Evolutionary conservation across 1,140 invertebrate species (phyloP).

Genomic region (Meloidogyne floridensis): DNA sequence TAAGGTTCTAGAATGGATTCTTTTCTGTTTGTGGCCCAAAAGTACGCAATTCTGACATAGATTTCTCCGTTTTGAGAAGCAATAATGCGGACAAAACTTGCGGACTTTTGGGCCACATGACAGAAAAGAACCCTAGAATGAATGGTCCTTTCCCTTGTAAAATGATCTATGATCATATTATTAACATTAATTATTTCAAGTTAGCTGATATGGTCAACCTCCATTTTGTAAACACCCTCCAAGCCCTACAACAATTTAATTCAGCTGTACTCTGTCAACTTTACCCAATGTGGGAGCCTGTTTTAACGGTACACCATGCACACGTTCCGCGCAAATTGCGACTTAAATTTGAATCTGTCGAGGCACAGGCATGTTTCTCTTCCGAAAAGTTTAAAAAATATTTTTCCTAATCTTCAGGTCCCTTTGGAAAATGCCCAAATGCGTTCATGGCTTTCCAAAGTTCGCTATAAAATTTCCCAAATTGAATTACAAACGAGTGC

Average conservation of each 20-base stretch:
- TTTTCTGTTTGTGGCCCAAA: too few relatives aligned
- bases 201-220: slow-evolving; percentile 94
- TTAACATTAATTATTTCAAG: slow-evolving; percentile 69
- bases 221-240: slow-evolving; percentile 91
- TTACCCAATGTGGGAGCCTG: slow-evolving; percentile 76
- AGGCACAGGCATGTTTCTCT: slow-evolving; percentile 69
- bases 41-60: too few relatives aligned
- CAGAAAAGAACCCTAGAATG: too few relatives aligned
- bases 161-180: not conserved
- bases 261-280: slow-evolving; percentile 79
- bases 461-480: slow-evolving; percentile 97
- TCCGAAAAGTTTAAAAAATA: not conserved
- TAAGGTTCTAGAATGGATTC: too few relatives aligned
- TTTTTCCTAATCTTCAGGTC: slow-evolving; percentile 17
- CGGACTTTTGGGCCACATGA: too few relatives aligned
- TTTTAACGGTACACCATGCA: slow-evolving; percentile 81
- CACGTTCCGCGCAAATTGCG: slow-evolving; percentile 86
- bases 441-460: slow-evolving; percentile 79
- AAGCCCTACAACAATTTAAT: slow-evolving; percentile 90
- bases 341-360: slow-evolving; percentile 83
- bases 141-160: too few relatives aligned
- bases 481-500: slow-evolving; percentile 93
- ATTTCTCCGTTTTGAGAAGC: too few relatives aligned
- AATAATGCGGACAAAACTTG: too few relatives aligned
- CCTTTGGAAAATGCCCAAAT: slow-evolving; percentile 66